Evolutionary conservation across 2,113 vertebrate species (phyloP).

Genomic region (Origma solitaria): DNA sequence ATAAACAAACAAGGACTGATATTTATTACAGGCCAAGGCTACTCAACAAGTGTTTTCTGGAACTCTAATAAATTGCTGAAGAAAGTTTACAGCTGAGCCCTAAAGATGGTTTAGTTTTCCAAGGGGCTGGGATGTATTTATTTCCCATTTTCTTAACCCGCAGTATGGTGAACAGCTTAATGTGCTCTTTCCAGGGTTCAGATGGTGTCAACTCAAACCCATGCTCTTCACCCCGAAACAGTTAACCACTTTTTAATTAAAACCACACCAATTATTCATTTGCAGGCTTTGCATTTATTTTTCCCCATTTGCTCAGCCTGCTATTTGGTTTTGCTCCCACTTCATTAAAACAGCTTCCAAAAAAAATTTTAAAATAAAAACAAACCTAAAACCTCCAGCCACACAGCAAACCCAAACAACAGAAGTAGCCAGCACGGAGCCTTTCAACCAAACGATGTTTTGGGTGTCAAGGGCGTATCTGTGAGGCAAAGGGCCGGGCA

Average conservation of each 20-base stretch:
- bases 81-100: conserved; percentile 52
- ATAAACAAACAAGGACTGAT: conserved; percentile 64
- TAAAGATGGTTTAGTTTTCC: conserved; percentile 60
- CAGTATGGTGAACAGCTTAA: conserved; percentile 50
- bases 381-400: background rate
- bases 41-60: conserved; percentile 31
- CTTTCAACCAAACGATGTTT: background rate
- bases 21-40: conserved; percentile 51
- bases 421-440: conserved; percentile 13
- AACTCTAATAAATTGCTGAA: conserved; percentile 59
- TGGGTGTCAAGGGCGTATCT: background rate
- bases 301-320: conserved; percentile 46
- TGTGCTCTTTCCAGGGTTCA: conserved; percentile 41
- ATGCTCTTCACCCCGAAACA: conserved; percentile 57
- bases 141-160: conserved; percentile 65
- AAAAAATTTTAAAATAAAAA: background rate
- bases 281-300: conserved; percentile 57
- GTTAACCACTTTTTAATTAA: conserved; percentile 57
- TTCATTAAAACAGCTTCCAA: conserved; percentile 54
- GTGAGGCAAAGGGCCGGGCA: background rate
- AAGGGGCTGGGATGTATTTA: conserved; percentile 58
- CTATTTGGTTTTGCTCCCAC: conserved; percentile 56
- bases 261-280: conserved; percentile 67
- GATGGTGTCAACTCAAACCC: conserved; percentile 28
- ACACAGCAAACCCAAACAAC: background rate